Base-by-base conservation (phyloP, 2,113 vertebrate species). In the Dromas ardeola region DNA sequence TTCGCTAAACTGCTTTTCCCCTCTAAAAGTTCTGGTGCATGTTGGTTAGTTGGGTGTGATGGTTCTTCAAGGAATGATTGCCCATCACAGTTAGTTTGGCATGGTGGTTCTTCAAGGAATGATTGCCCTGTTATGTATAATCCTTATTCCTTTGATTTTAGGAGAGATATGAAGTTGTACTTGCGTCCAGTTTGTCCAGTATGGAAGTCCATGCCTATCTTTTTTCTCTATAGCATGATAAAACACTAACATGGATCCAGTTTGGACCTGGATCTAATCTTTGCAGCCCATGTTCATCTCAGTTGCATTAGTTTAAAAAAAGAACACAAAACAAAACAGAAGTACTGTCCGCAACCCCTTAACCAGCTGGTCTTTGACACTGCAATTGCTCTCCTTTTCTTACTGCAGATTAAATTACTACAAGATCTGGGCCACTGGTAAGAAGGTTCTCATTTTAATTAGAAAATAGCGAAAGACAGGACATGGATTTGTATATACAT, bases 401-500 rank as follows among this genome's bases (percentile, higher is more conserved):
- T 86, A 91, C 79, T 73, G 47, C 72, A 82, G 53, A 93, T 84
- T 84, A 74, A 96, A 47, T 90, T 83, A 36, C 93, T 91, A 45
- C 38, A 82, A 43, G 55, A 88, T 81, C 70, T 81, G 61, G 77
- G 84, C 53, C 66, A 53, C 38, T 67, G 81, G 61, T 90, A 95
- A 92, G 45, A 47, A 90, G 55, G 32, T 87, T 95, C 52, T 85
- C 25, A 47, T 86, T 53, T 45, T 78, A 86, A 88, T 87, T 61
- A 61, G 79, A 65, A 83, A 95, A 53, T 5, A 80, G 15, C 32
- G 36, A 50, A 82, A 94, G 90, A 63, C 45, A 81, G 32, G n/a
- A 38, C 38, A 21, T 50, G 79, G 34, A 50, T 94, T 84, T 89
- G 52, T 95, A 47, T 66, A 90, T 77, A 82, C 56, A 85, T 61